Conservation (phyloP, 1,140 invertebrate species). For the Rhagoletis zephyria region DNA sequence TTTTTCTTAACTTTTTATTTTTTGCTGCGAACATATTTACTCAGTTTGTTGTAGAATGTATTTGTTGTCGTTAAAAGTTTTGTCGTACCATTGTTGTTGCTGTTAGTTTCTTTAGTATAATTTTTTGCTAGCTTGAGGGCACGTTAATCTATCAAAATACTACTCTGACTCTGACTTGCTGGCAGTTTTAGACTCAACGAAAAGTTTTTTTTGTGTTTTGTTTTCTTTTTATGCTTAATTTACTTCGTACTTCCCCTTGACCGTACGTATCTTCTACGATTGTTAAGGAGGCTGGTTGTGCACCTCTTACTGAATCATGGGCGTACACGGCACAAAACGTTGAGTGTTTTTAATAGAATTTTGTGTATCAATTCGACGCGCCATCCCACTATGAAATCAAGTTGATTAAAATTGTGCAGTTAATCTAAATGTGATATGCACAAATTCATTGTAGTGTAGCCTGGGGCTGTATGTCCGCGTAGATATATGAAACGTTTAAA, state of each 20-base stretch:
- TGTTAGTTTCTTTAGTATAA: slow-evolving; percentile 44
- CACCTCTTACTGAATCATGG: neutral
- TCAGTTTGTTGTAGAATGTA: slow-evolving; percentile 1
- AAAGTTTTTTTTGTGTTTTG: neutral
- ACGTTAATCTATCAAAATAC: slow-evolving; percentile 52
- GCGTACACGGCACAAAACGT: slow-evolving; percentile 33
- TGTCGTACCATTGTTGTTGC: slow-evolving; percentile 8
- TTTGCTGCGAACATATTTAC: neutral
- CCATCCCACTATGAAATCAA: neutral
- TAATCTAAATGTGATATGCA: neutral
- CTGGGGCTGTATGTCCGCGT: too few species aligned
- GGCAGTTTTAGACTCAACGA: slow-evolving; percentile 13
- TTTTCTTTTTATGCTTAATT: neutral
- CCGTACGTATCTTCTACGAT: neutral
- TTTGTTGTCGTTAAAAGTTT: slow-evolving; percentile 28
- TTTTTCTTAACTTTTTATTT: neutral
- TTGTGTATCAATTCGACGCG: neutral
- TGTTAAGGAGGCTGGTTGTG: neutral
- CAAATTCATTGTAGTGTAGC: too few species aligned
- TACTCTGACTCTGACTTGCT: slow-evolving; percentile 17
- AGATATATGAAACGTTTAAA: too few species aligned
- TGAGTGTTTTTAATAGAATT: neutral
- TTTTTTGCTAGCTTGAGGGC: slow-evolving; percentile 33
- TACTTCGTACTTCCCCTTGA: neutral
- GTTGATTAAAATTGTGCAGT: neutral